Base-by-base conservation (phyloP, 2,888 invertebrate species). In the Watsonalla binaria region DNA sequence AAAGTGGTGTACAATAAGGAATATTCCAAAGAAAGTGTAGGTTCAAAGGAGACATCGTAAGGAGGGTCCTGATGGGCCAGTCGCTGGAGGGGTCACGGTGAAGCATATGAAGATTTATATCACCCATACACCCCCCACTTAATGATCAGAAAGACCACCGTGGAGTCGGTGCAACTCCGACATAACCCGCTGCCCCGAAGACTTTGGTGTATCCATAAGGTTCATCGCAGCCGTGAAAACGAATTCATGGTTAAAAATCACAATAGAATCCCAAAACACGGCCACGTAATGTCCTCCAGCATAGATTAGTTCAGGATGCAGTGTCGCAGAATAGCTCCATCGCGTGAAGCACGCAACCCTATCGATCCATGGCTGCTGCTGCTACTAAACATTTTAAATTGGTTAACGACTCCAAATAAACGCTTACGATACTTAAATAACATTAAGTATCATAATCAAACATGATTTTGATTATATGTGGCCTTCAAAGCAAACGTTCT, bases 331-430 rank as follows among this genome's bases (percentile, higher is more conserved):
- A 62, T 57, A 57, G 66, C 55, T 55, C 59, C 58, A 55, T 77
- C 63, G 80, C 80, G 77, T 80, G 80, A 59, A 64, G 69, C 72
- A 76, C 74, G 74, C 68, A 55, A 75, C 54, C 51, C 37, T 70
- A 80, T 80, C 75, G 79, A 80, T 70, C 74, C 61, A 59, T 53
- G 57, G 57, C 58, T 51, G 53, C 52, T 49, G 46, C 5, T 11
- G 42, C 11, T 42, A 42, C 42, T 42, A 49, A 9, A 48, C 51
- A 45, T 51, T 1, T 14, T 9, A 42, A n/a, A 34, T 14, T 39
- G 34, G 47, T 47, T 42, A 42, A 42, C 42, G 42, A 11, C 42
- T 42, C 2, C 11, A 42, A 42, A 42, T 42, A 42, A 42, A 5
- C 11, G 11, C 42, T 42, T 9, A 11, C 11, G 42, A 42, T 42